A percentile compares a stretch with the other conserved stretches of the same genome.
phyloP scores from a whole-genome alignment of 2,113 vertebrate genomes.

The Tachysurus vachellii region DNA sequence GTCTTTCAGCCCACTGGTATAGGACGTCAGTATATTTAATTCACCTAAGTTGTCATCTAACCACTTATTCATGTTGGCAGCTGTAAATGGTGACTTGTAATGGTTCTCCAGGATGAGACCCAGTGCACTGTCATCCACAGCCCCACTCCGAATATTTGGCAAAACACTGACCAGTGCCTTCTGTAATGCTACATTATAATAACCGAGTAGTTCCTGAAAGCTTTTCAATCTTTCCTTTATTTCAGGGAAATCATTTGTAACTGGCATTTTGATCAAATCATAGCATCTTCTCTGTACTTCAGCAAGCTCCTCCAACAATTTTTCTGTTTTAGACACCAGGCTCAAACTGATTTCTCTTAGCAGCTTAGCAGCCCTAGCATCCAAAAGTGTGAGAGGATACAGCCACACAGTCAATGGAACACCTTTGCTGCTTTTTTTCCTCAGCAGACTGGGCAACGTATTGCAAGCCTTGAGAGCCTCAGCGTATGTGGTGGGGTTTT shows the following conservation, averaged over 20 bases:
- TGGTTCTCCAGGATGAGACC: constrained; percentile 5
- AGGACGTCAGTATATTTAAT: constrained; percentile 29
- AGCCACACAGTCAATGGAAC: constrained; percentile 68
- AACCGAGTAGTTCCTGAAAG: constrained; percentile 41
- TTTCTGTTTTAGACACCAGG: constrained; percentile 46
- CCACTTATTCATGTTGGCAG: constrained; percentile 43
- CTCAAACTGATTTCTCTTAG: constrained; percentile 56
- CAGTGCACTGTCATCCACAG: constrained; percentile 40
- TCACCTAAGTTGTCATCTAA: constrained; percentile 54
- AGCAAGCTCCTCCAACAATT: constrained; percentile 54
- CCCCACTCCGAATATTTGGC: constrained; percentile 58
- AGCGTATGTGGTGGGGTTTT: constrained; percentile 50
- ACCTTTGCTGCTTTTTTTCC: constrained; percentile 47
- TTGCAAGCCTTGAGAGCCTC: constrained; percentile 63
- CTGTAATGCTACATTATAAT: constrained; percentile 48
- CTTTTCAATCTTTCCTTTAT: constrained; percentile 46
- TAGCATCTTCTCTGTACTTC: constrained; percentile 55
- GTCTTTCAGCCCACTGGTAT: constrained; percentile 46
- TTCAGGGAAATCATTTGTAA: constrained; percentile 53
- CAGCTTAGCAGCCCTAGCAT: constrained; percentile 57
- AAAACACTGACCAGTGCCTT: constrained; percentile 41
- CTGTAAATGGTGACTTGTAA: constrained; percentile 22
- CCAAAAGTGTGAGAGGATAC: constrained; percentile 59
- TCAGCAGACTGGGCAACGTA: constrained; percentile 48
- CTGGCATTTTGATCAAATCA: constrained; percentile 48